phyloP scores from a whole-genome alignment of 2,888 invertebrate genomes.

The Harpalus rufipes region DNA sequence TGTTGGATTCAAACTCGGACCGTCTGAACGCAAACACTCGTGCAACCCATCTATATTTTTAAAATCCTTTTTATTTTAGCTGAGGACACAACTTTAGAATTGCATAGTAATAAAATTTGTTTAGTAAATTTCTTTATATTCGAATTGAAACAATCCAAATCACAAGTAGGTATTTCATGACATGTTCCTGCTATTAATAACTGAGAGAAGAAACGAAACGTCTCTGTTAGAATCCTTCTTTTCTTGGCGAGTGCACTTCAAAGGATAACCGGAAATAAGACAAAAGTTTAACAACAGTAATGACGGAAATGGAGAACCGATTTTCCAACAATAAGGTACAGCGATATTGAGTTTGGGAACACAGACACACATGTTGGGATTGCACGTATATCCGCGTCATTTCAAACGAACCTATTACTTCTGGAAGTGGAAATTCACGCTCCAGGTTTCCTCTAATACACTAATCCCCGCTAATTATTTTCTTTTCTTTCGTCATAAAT shows the following conservation, averaged over 20 bases:
- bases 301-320: conserved; percentile 66
- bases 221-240: neutral
- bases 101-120: too few species aligned
- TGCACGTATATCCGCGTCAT: conserved; percentile 7
- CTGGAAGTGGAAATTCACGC: conserved; percentile 48
- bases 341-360: conserved; percentile 63
- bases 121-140: too few species aligned
- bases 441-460: conserved; percentile 14
- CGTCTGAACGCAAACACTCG: too few species aligned
- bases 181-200: neutral
- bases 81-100: too few species aligned
- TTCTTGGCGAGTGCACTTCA: conserved; percentile 61
- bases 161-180: too few species aligned
- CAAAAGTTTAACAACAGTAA: conserved; percentile 66
- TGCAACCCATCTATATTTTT: too few species aligned
- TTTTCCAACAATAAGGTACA: conserved; percentile 65
- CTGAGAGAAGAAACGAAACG: neutral
- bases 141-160: too few species aligned
- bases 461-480: conserved; percentile 17
- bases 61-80: too few species aligned
- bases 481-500: neutral
- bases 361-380: conserved; percentile 24
- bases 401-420: conserved; percentile 49
- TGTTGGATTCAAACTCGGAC: too few species aligned
- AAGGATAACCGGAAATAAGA: conserved; percentile 66